Base-by-base conservation (phyloP, 2,797 vertebrate species). In the Furcifer pardalis region DNA sequence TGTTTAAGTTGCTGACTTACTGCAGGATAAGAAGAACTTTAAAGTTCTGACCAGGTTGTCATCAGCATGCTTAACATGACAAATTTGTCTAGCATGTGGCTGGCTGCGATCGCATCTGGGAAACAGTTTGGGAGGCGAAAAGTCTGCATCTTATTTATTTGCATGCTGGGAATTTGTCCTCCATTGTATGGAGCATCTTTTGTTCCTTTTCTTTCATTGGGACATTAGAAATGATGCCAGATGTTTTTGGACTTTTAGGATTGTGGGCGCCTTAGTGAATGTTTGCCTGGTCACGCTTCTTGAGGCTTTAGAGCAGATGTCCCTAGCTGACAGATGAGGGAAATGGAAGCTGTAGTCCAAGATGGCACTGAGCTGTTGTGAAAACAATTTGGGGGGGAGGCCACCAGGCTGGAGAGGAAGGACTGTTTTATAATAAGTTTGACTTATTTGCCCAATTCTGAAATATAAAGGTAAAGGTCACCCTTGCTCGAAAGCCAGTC, bases 131-230 rank as follows among this genome's bases (percentile, higher is more conserved):
- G 10, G 44, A 84, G 69, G n/a, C 42, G 32, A 62, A 77, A 84
- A 25, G 81, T 65, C 72, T 52, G 60, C 35, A 46, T 59, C 49
- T 84, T 46, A 79, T 84, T 65, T 79, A 73, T 63, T 65, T 27
- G 59, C 44, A 74, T 79, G 25, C 32, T 73, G 7, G 27, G 68
- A 79, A 77, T 63, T 79, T 62, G 27, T 72, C 32, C 37, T 73
- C 30, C 17, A 12, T 21, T 62, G 56, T 62, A 73, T 25, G n/a
- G 19, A 32, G 21, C 32, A 56, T 44, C 37, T 56, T 63, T 37
- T 73, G 37, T 65, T 68, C 35, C 19, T 3, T 56, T 49, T 49
- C 13, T 56, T 56, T 56, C 52, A 59, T 1, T 23, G 8, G n/a
- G 42, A 19, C 4, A 8, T 69, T 74, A 40, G 19, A 60, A 78